Conservation (phyloP, 2,888 invertebrate species). For the Heterodera filipjevi region DNA sequence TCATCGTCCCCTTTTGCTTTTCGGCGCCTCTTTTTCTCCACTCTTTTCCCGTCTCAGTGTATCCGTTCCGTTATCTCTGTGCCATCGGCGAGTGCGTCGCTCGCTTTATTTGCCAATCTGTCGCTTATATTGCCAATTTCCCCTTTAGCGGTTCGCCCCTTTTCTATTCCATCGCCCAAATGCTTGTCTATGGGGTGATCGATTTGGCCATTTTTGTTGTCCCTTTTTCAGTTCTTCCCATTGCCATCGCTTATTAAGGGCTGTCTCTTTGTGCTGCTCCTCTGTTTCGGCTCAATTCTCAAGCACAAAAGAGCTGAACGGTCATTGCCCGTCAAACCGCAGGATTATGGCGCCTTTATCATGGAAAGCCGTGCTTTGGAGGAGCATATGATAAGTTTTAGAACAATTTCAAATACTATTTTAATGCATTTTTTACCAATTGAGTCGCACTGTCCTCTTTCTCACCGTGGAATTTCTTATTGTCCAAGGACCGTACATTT, state of each 20-base stretch:
- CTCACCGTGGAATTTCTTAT: conserved; percentile 46
- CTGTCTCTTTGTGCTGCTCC: conserved; percentile 50
- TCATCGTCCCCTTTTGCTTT: conserved; percentile 34
- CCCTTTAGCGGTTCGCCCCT: conserved; percentile 55
- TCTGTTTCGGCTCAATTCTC: conserved; percentile 53
- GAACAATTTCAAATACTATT: background rate
- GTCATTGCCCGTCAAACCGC: conserved; percentile 43
- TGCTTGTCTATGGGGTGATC: conserved; percentile 50
- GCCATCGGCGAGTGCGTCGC: conserved; percentile 53
- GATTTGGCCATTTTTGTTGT: background rate
- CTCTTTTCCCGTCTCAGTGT: conserved; percentile 54
- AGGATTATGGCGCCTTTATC: conserved; percentile 42
- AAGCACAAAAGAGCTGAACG: conserved; percentile 32
- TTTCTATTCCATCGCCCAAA: conserved; percentile 52
- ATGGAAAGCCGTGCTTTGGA: conserved; percentile 23
- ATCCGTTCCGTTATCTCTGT: conserved; percentile 58
- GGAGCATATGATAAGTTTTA: conserved; percentile 20
- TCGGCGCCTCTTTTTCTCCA: conserved; percentile 42
- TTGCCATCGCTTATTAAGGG: conserved; percentile 28
- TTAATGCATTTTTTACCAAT: conserved; percentile 5
- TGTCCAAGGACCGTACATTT: conserved; percentile 58
- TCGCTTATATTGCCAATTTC: background rate
- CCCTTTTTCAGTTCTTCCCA: background rate
- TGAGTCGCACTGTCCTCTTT: conserved; percentile 45
- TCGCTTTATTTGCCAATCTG: background rate